Percentiles rank a stretch among this genome's conserved stretches.
Evolutionary conservation across 2,113 vertebrate genomes (phyloP).

Genomic region (Nematolebias whitei): DNA sequence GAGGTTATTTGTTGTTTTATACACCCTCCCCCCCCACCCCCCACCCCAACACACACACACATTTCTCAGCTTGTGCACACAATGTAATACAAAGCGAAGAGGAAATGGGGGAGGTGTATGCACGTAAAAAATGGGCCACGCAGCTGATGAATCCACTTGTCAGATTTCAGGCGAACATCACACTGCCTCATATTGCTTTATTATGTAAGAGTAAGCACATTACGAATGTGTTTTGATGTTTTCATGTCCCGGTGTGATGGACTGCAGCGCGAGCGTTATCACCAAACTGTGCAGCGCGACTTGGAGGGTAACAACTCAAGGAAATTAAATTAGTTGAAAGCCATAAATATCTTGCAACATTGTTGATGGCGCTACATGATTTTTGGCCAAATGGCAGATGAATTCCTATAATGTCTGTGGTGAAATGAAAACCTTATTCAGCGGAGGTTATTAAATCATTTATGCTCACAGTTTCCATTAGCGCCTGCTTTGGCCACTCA

Average conservation of each 20-base stretch:
- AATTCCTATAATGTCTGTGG: slow-evolving; percentile 25
- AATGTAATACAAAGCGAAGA: slow-evolving; percentile 9
- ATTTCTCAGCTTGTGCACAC: slow-evolving; percentile 5
- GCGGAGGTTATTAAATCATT: slow-evolving; percentile 33
- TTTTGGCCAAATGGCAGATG: slow-evolving; percentile 35
- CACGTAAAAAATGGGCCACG: not conserved
- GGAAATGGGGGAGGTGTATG: not conserved
- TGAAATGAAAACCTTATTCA: slow-evolving; percentile 40
- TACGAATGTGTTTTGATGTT: slow-evolving; percentile 35
- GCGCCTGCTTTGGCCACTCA: slow-evolving; percentile 18
- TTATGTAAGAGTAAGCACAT: slow-evolving; percentile 7
- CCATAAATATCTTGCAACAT: slow-evolving; percentile 29
- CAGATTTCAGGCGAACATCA: slow-evolving; percentile 5
- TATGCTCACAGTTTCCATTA: slow-evolving; percentile 18
- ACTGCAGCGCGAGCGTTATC: not conserved
- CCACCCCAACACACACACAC: no score
- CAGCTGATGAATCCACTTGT: slow-evolving; percentile 7
- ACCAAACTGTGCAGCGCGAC: not conserved
- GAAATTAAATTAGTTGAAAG: slow-evolving; percentile 30
- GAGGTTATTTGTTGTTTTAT: slow-evolving; percentile 26
- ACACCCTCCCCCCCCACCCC: not conserved
- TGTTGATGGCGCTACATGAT: slow-evolving; percentile 22
- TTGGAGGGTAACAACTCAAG: slow-evolving; percentile 29
- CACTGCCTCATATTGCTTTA: not conserved
- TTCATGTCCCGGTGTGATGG: slow-evolving; percentile 16